Conservation (phyloP, 2,888 invertebrate genomes). For the Mimumesa dahlbomi region DNA sequence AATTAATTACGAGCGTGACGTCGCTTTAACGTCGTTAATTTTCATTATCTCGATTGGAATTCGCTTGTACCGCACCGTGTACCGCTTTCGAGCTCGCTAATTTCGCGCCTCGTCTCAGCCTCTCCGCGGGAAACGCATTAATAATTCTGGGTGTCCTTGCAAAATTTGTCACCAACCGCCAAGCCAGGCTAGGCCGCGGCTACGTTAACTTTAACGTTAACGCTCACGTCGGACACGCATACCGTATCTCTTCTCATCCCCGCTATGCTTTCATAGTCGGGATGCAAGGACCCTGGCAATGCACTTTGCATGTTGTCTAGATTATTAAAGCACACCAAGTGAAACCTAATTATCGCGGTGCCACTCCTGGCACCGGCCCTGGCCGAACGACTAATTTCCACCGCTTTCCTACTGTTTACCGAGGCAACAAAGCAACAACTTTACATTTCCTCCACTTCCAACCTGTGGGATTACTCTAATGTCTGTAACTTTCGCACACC, state of each 20-base stretch:
- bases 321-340: conserved; percentile 63
- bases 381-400: conserved; percentile 58
- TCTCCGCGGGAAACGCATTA: conserved; percentile 50
- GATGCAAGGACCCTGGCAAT: conserved; percentile 50
- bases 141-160: conserved; percentile 56
- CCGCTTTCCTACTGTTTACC: conserved; percentile 59
- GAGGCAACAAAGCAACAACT: conserved; percentile 33
- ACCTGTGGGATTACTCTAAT: conserved; percentile 20
- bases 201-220: conserved; percentile 36
- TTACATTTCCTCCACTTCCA: conserved; percentile 37
- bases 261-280: conserved; percentile 7
- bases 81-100: conserved; percentile 56
- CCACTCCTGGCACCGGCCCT: conserved; percentile 37
- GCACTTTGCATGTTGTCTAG: conserved; percentile 60
- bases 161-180: conserved; percentile 58
- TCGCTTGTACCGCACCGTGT: conserved; percentile 52
- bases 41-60: conserved; percentile 67
- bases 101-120: conserved; percentile 52
- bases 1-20: conserved; percentile 64
- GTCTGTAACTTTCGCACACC: conserved; percentile 28
- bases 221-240: conserved; percentile 26
- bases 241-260: conserved; percentile 4
- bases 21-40: conserved; percentile 65
- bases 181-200: conserved; percentile 10
- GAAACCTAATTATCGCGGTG: conserved; percentile 62